These are phyloP conservation scores for Tortrix viridana DNA, from an alignment of 2,888 invertebrate genomes.

Conservation along the genomic window DNA sequence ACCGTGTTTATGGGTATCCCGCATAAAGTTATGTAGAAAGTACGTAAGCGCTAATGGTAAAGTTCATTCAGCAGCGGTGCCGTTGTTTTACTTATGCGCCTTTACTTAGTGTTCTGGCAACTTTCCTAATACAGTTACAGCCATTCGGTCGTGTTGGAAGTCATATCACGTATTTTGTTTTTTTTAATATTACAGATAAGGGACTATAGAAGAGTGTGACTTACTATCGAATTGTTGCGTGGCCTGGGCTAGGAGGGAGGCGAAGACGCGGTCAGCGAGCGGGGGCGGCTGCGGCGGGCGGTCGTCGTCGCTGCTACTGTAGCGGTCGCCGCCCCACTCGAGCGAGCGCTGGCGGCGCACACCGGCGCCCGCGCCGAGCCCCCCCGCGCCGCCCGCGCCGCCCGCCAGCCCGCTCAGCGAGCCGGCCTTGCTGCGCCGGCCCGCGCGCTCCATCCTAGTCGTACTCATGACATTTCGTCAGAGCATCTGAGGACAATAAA, in stretches of 20 bases:
- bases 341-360: conserved; percentile 84
- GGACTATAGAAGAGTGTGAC: conserved; percentile 42
- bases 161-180: conserved; percentile 9
- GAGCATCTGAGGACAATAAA: conserved; percentile 57
- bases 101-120: conserved; percentile 9
- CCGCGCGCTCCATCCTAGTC: conserved; percentile 74
- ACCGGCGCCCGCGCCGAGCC: conserved; percentile 50
- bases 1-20: conserved; percentile 7
- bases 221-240: conserved; percentile 81
- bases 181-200: neutral
- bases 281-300: conserved; percentile 78
- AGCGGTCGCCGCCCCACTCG: conserved; percentile 84
- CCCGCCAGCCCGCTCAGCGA: conserved; percentile 74
- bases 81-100: neutral
- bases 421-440: conserved; percentile 75
- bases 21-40: neutral
- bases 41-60: conserved; percentile 3
- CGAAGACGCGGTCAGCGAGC: conserved; percentile 80
- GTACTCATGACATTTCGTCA: conserved; percentile 69
- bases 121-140: neutral
- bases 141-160: neutral
- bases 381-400: conserved; percentile 50
- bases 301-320: conserved; percentile 83
- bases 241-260: conserved; percentile 80
- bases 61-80: conserved; percentile 1